phyloP scores from a whole-genome alignment of 2,113 vertebrate genomes.

The Elephas maximus region DNA sequence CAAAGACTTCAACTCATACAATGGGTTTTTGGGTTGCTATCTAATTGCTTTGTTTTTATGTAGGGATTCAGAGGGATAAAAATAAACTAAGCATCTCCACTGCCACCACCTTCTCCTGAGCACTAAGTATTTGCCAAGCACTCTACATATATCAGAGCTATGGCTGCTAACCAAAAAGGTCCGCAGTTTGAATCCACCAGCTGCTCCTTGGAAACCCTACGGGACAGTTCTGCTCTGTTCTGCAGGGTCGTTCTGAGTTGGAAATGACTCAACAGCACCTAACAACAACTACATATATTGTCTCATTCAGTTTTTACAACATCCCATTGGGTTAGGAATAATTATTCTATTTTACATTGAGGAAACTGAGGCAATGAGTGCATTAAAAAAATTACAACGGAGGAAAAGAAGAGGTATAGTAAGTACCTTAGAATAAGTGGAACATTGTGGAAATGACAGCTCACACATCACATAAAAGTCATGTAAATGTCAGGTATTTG shows the following conservation, averaged over 20 bases:
- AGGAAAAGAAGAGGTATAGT: neutral
- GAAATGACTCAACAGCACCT: too few relatives aligned
- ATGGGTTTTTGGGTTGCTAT: conserved; percentile 48
- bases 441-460: neutral
- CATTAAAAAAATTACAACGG: neutral
- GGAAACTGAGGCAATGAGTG: neutral
- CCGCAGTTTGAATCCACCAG: too few relatives aligned
- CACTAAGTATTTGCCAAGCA: neutral
- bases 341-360: neutral
- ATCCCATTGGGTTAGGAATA: neutral
- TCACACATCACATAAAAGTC: neutral
- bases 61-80: neutral
- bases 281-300: too few relatives aligned
- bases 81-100: neutral
- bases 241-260: too few relatives aligned
- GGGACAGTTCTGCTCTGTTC: too few relatives aligned
- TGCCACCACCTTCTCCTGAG: neutral
- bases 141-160: neutral
- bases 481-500: neutral
- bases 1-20: neutral
- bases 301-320: neutral
- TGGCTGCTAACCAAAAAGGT: too few relatives aligned
- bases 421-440: neutral
- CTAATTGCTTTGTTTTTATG: neutral
- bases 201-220: too few relatives aligned